Percentiles rank a stretch among this genome's conserved stretches.
These are phyloP conservation scores for Lutjanus erythropterus DNA, from an alignment of 2,113 vertebrate species.

Conservation along the genomic window DNA sequence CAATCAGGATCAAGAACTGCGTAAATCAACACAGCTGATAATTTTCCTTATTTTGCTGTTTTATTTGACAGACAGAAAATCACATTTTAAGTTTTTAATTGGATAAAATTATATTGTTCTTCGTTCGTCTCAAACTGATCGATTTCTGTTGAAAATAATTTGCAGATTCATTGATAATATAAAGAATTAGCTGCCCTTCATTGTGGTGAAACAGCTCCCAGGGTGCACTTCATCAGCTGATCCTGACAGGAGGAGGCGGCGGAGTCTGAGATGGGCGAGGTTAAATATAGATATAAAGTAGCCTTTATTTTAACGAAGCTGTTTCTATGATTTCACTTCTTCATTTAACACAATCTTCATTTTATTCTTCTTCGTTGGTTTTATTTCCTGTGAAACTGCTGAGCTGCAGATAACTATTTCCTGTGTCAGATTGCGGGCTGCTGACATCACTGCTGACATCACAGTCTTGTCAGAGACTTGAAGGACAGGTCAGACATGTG, in stretches of 20 bases:
- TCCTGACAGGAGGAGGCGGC: background rate
- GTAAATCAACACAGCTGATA: background rate
- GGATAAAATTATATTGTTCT: no score
- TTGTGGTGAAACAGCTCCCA: background rate
- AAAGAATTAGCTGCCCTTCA: background rate
- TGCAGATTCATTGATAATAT: background rate
- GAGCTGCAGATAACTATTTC: constrained; percentile 17
- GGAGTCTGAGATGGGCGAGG: background rate
- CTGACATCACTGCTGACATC: background rate
- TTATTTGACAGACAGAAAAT: no score
- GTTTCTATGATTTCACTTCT: constrained; percentile 6
- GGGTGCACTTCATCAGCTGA: background rate
- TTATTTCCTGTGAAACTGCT: constrained; percentile 11
- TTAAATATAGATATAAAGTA: constrained; percentile 4
- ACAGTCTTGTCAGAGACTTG: no score
- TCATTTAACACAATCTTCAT: background rate
- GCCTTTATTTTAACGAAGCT: constrained; percentile 23
- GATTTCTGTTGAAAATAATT: background rate
- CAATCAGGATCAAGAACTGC: constrained; percentile 31
- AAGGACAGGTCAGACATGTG: no score
- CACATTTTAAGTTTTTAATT: no score
- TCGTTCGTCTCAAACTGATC: background rate
- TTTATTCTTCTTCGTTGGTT: background rate
- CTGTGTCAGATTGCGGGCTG: constrained; percentile 25
- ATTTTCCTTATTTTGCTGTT: no score